These are phyloP conservation scores for Sturnus vulgaris DNA, from an alignment of 2,113 vertebrate species.

Conservation along the genomic window DNA sequence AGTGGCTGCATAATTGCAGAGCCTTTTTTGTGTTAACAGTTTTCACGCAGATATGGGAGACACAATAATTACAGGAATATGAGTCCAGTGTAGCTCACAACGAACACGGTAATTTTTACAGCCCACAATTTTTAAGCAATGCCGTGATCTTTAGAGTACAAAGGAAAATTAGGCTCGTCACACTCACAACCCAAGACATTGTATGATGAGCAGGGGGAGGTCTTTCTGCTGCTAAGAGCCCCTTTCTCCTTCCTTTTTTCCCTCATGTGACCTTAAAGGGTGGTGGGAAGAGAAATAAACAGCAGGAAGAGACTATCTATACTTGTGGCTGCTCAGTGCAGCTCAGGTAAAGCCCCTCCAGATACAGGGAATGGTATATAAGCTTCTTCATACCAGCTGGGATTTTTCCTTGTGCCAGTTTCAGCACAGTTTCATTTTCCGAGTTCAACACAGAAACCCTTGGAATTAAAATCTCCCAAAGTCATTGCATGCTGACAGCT, in stretches of 20 bases:
- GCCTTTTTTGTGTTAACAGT: conserved; percentile 9
- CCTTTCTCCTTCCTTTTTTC: neutral
- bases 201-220: neutral
- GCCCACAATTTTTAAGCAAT: neutral
- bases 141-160: neutral
- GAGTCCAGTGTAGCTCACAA: neutral
- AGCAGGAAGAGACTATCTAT: neutral
- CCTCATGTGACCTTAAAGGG: neutral
- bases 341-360: neutral
- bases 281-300: neutral
- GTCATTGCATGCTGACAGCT: neutral
- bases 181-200: neutral
- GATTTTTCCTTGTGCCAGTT: neutral
- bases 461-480: neutral
- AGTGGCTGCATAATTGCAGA: conserved; percentile 51
- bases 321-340: neutral
- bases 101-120: neutral
- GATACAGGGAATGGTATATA: neutral
- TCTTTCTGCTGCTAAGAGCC: neutral
- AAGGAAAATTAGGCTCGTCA: neutral
- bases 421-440: neutral
- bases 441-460: neutral
- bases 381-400: neutral
- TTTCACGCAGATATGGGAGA: conserved; percentile 34
- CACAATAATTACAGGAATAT: neutral